Evolutionary conservation across 2,888 invertebrate species (phyloP), one percentile per base, ranked within the genome.

Genomic region (Zygothrica quintamaculata): DNA sequence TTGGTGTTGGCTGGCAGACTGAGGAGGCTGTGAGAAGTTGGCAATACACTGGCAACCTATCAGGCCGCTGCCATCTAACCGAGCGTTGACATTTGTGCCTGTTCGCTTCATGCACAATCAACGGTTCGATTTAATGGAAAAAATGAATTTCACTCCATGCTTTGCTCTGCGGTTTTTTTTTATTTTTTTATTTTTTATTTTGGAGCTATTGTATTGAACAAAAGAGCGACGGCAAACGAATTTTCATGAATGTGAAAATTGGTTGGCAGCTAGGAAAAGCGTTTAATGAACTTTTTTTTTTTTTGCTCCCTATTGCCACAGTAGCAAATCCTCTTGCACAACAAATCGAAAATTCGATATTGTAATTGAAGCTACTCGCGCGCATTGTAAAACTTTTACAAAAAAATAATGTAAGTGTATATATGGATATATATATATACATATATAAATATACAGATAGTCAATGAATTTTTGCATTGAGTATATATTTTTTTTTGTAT

Each of bases 91-190:
- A 84, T 87, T 84, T 87, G 85, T 69, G 85, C 79, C 72, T 72
- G 79, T 70, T 65, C 77, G 70, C 78, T 87, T 84, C 86, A 88
- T 88, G 84, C 88, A 85, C 89, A 88, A 88, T 88, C 88, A 77
- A 74, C 77, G 82, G 74, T 74, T 88, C 88, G 84, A 88, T 88
- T 88, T 87, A 80, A 88, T 88, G 84, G 84, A 84, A 88, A 87
- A 88, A 88, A 81, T 75, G 81, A 71, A 75, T 74, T 76, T 72
- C 62, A 70, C 74, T 77, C 71, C 69, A 73, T 65, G 65, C 65
- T 73, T 15, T 61, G 75, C 65, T 73, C 18, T 61, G 75, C 76
- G 76, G 61, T 67, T 79, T 70, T 53, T n/a, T n/a, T n/a, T n/a
- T n/a, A n/a, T n/a, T n/a, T n/a, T n/a, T n/a, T n/a, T n/a, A n/a